Base-by-base conservation (phyloP, 2,113 vertebrate species). In the Phoxinus phoxinus region DNA sequence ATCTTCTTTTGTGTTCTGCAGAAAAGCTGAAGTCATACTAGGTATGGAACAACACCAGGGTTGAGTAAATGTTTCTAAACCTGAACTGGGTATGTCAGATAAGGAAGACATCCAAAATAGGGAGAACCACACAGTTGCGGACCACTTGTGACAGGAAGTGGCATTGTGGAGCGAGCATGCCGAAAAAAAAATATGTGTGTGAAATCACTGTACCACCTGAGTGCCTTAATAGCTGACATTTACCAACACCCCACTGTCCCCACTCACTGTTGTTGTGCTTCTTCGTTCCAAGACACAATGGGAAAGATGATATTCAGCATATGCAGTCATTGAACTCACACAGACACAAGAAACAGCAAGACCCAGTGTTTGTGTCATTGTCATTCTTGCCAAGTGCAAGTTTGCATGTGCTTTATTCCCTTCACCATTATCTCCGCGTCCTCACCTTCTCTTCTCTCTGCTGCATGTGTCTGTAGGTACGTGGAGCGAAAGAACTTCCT, bases 401-500 rank as follows among this genome's bases (percentile, higher is more conserved):
- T 79, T 59, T 79, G 56, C 23, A 2, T 65, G 58, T 25, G 27
- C 37, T 51, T 53, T 72, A 10, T 72, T 23, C 53, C 6, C 8
- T 53, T 19, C 9, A 11, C 27, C 61, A 32, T 32, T 69, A 81
- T 30, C 44, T 75, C 59, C 3, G 25, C n/a, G 7, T 79, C 32
- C 53, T 35, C 21, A 41, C 77, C 44, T 4, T 80, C 23, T 41
- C 58, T 53, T 3, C 79, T 67, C 2, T 82, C 23, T 65, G 53
- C 48, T 51, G 13, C 15, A 51, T 56, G 19, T 69, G 69, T 59
- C 74, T 77, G 0, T 88, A 99, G 98, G 93, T 99, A 97, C 91
- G 96, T 99, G 86, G 98, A 99, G 92, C 95, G 96, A 89, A 98
- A 98, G 90, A 97, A 97, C 2, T 99, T 99, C 91, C 94, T 99